A percentile compares a stretch with the other conserved stretches of the same genome.
Evolutionary conservation across 2,113 vertebrate species (phyloP).

Genomic region (Atlantisia rogersi): DNA sequence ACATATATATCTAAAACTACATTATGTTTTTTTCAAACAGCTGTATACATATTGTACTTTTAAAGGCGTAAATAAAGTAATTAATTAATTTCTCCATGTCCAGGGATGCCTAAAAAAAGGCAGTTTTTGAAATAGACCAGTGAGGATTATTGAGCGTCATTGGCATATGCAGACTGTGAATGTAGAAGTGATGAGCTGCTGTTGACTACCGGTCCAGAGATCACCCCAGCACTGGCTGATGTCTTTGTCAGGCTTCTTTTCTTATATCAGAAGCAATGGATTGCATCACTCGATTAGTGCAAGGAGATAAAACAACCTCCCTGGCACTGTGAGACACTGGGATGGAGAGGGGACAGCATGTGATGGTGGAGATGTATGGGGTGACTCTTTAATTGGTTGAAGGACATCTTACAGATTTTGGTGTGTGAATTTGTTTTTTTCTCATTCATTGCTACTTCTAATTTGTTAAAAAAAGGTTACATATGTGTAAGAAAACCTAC

Average conservation of each 20-base stretch:
- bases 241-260: neutral
- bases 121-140: neutral
- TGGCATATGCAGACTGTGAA: neutral
- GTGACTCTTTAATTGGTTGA: neutral
- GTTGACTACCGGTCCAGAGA: neutral
- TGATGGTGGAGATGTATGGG: neutral
- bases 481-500: accelerated
- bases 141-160: neutral
- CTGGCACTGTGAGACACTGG: accelerated
- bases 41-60: neutral
- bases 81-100: neutral
- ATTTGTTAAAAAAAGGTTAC: neutral
- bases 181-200: neutral
- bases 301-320: too few species aligned
- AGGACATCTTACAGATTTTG: neutral
- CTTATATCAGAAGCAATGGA: neutral
- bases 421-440: neutral
- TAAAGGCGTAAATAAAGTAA: neutral
- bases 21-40: neutral
- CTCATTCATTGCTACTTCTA: neutral
- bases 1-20: neutral
- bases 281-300: neutral
- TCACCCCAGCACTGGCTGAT: accelerated
- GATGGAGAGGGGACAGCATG: accelerated
- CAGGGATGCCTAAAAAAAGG: neutral